A percentile compares a stretch with the other conserved stretches of the same genome.
phyloP scores from a whole-genome alignment of 2,888 invertebrate species.

The Tiphia femorata region DNA sequence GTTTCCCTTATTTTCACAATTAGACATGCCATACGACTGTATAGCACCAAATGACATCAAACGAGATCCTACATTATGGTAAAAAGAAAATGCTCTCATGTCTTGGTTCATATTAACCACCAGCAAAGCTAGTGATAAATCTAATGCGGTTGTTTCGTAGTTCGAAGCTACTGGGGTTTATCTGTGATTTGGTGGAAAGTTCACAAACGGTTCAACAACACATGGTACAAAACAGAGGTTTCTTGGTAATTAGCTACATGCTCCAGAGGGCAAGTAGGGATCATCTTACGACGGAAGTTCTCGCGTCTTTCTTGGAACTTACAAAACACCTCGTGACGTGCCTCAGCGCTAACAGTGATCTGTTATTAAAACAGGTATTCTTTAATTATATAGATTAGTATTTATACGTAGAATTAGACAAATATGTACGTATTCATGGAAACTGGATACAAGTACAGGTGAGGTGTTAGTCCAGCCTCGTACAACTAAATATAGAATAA shows the following conservation, averaged over 20 bases:
- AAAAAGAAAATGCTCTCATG: constrained; percentile 51
- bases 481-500: too few species aligned
- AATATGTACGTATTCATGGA: too few species aligned
- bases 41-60: constrained; percentile 83
- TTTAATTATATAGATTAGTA: too few species aligned
- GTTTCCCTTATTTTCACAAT: constrained; percentile 97
- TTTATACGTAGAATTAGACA: too few species aligned
- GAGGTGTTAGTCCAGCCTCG: too few species aligned
- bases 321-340: constrained; percentile 95
- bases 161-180: constrained; percentile 95
- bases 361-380: constrained; percentile 90
- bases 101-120: not conserved
- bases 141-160: constrained; percentile 68
- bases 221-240: constrained; percentile 98
- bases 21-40: constrained; percentile 93
- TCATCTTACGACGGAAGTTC: constrained; percentile 93
- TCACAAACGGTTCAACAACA: constrained; percentile 99
- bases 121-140: not conserved
- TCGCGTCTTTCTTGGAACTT: constrained; percentile 90
- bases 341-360: constrained; percentile 91
- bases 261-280: constrained; percentile 93
- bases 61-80: constrained; percentile 91
- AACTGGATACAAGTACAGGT: too few species aligned
- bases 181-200: constrained; percentile 96
- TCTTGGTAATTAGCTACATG: constrained; percentile 97